These are phyloP conservation scores for Caenorhabditis remanei DNA, from an alignment of 1,140 invertebrate species.

Conservation along the genomic window DNA sequence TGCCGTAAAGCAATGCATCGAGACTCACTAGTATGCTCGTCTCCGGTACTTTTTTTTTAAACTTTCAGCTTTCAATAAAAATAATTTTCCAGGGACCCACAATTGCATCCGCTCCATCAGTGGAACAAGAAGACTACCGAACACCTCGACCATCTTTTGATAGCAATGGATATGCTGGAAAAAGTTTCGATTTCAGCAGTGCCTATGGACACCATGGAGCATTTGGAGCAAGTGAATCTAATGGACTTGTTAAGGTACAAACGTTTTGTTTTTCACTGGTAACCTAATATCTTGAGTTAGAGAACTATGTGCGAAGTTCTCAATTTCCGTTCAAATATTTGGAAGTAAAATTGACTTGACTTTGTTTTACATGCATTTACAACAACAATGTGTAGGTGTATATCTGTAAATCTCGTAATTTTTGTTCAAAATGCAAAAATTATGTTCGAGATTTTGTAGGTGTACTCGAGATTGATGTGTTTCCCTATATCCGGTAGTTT, in stretches of 20 bases:
- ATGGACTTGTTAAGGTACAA: slow-evolving; percentile 76
- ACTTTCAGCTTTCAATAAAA: neutral
- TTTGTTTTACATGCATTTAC: neutral
- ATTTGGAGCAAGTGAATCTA: slow-evolving; percentile 69
- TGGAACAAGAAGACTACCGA: slow-evolving; percentile 77
- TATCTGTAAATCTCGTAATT: too few relatives aligned
- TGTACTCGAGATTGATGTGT: too few relatives aligned
- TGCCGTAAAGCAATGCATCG: neutral
- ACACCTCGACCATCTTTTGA: slow-evolving; percentile 75
- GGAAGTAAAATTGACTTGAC: neutral
- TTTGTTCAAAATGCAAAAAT: too few relatives aligned
- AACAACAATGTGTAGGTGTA: too few relatives aligned
- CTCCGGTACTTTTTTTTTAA: neutral
- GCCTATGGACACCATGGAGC: slow-evolving; percentile 1
- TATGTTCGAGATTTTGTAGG: too few relatives aligned
- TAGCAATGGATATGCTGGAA: slow-evolving; percentile 68
- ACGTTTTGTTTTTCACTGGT: slow-evolving; percentile 16
- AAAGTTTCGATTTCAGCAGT: slow-evolving; percentile 75
- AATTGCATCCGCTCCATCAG: slow-evolving; percentile 75
- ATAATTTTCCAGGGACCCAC: slow-evolving; percentile 72
- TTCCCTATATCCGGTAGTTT: too few relatives aligned
- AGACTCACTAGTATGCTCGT: neutral
- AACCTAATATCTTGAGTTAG: neutral
- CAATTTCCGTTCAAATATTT: slow-evolving; percentile 37
- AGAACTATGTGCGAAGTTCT: neutral